Evolutionary conservation across 2,113 vertebrate species (phyloP), one percentile per base, ranked within the genome.

Genomic region (Eurypyga helias): DNA sequence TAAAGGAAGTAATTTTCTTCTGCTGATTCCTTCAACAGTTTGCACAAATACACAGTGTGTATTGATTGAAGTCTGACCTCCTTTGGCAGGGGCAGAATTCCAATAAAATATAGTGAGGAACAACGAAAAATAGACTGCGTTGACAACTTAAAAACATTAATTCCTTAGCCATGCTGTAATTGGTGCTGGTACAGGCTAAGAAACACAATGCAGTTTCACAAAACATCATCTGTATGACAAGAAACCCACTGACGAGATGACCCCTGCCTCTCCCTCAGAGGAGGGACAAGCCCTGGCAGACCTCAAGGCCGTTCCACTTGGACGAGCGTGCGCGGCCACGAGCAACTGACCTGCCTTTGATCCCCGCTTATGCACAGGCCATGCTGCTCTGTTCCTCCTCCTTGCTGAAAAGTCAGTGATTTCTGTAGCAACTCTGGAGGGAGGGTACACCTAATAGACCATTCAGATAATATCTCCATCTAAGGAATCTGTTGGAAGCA

Each of bases 241-340:
- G 23, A 65, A 80, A 70, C 6, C 14, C n/a, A 28, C 5, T 1
- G 4, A 65, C 36, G 1, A 57, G 31, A 23, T 0, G 0, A 4
- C 38, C 16, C 3, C 8, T 16, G 3, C 8, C 24, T 12, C 10
- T 14, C 8, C 17, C 9, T 31, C 1, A 2, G 49, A 71, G 21
- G 21, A 85, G 9, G 17, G n/a, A 45, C 1, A 4, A 91, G 81
- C 14, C 61, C 26, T 75, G 41, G 31, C 57, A 79, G n/a, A 71
- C 10, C 28, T 76, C 54, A 65, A 66, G 31, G 12, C 61, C 70
- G 38, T 69, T 75, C 66, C 14, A 29, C 43, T 64, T 46, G 54
- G 61, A 80, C 1, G 6, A 78, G 41, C 1, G 10, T 2, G 5
- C 0, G 0, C 1, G 2, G 26, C 43, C 11, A 4, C 25, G 25